phyloP scores from a whole-genome alignment of 2,888 invertebrate species.

The Atrina japonica region DNA sequence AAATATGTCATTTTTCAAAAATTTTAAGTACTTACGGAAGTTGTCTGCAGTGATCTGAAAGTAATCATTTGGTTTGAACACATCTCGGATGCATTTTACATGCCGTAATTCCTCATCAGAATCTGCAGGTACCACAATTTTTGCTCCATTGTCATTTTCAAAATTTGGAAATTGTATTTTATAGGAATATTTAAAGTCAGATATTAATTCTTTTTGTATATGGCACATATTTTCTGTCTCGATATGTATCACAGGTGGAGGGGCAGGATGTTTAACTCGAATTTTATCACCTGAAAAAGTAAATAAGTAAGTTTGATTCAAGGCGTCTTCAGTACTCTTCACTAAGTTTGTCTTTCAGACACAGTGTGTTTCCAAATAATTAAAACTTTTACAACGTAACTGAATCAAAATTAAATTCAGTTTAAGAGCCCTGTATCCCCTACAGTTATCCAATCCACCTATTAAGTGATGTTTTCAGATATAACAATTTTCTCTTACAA shows the following conservation, averaged over 20 bases:
- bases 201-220: conserved; percentile 3
- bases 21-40: conserved; percentile 2
- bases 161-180: conserved; percentile 2
- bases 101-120: background rate
- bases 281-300: too few relatives aligned
- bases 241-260: conserved; percentile 10
- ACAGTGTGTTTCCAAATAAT: too few relatives aligned
- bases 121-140: background rate
- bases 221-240: conserved; percentile 18
- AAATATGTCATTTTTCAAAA: too few relatives aligned
- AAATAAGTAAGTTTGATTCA: too few relatives aligned
- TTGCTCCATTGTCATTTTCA: conserved; percentile 20
- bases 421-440: too few relatives aligned
- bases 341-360: too few relatives aligned
- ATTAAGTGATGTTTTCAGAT: too few relatives aligned
- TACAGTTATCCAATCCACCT: too few relatives aligned
- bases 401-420: too few relatives aligned
- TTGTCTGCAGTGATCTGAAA: conserved; percentile 19
- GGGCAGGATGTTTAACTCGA: background rate
- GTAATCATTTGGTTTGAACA: conserved; percentile 22
- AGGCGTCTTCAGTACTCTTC: too few relatives aligned
- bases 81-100: background rate
- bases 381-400: too few relatives aligned
- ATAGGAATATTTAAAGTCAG: conserved; percentile 18
- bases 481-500: too few relatives aligned